These are phyloP conservation scores for Pseudomyrmex dendroicus DNA, from an alignment of 1,140 invertebrate genomes.

Conservation along the genomic window DNA sequence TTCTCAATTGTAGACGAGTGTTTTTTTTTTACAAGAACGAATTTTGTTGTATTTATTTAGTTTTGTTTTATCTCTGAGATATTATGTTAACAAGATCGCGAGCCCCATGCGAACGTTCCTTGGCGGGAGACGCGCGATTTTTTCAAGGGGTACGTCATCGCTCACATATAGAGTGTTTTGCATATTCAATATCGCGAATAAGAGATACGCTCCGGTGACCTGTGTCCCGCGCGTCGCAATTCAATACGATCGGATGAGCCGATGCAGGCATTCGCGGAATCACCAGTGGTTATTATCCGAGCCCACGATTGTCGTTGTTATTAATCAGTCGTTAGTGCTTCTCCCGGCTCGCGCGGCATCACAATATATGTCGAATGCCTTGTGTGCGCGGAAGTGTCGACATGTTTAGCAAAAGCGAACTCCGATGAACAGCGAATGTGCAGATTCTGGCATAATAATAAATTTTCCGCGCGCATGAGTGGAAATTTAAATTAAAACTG, in stretches of 20 bases:
- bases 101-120: background rate
- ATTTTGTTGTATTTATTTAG: background rate
- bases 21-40: background rate
- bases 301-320: slow-evolving; percentile 56
- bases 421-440: slow-evolving; percentile 1
- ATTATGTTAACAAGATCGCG: background rate
- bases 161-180: slow-evolving; percentile 39
- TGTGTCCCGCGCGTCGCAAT: slow-evolving; percentile 15
- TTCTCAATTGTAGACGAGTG: no score
- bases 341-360: slow-evolving; percentile 29
- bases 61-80: background rate
- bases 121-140: background rate
- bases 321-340: slow-evolving; percentile 56
- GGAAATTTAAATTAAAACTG: slow-evolving; percentile 4
- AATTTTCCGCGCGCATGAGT: background rate
- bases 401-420: slow-evolving; percentile 22
- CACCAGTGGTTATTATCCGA: slow-evolving; percentile 45
- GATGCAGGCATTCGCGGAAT: slow-evolving; percentile 61
- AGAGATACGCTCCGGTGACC: slow-evolving; percentile 29
- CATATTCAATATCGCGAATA: slow-evolving; percentile 35
- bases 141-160: slow-evolving; percentile 28
- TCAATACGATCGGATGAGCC: slow-evolving; percentile 46
- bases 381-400: background rate
- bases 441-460: background rate
- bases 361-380: slow-evolving; percentile 48